These are phyloP conservation scores for Hetaerina titia DNA, from an alignment of 2,888 invertebrate genomes.

Conservation along the genomic window DNA sequence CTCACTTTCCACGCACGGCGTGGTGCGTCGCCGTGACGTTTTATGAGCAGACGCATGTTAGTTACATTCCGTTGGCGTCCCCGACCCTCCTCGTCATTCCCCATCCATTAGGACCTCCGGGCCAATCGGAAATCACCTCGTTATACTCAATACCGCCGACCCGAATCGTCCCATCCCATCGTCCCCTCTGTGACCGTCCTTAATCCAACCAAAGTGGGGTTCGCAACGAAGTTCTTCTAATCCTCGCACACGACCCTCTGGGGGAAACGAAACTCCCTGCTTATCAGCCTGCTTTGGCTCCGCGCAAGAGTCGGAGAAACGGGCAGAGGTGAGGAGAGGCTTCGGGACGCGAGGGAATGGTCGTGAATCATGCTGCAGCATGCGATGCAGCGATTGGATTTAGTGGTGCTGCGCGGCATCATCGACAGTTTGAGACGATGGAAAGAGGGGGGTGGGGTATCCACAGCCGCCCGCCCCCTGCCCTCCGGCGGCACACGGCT, in stretches of 20 bases:
- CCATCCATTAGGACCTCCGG: background rate
- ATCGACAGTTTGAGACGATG: background rate
- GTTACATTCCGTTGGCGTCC: background rate
- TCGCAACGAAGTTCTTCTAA: background rate
- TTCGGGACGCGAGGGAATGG: background rate
- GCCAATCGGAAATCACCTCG: conserved; percentile 21
- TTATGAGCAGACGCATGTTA: conserved; percentile 5
- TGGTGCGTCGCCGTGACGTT: background rate
- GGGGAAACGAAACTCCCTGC: background rate
- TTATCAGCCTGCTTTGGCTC: background rate
- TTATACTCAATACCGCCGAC: background rate
- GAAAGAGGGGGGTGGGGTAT: background rate
- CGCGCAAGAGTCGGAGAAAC: background rate
- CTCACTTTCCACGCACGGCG: background rate
- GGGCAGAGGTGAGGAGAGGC: background rate
- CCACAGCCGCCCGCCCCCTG: no score
- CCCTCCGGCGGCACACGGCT: background rate
- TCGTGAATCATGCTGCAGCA: background rate
- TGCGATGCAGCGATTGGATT: background rate
- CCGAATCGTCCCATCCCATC: background rate
- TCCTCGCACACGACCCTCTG: background rate
- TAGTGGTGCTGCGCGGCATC: background rate
- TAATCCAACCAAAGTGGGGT: no score
- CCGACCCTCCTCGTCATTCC: background rate
- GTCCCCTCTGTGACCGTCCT: background rate